Percentiles rank a stretch among this genome's conserved stretches.
Conservation (phyloP, 2,888 invertebrate species). For the Drosophila phalerata region DNA sequence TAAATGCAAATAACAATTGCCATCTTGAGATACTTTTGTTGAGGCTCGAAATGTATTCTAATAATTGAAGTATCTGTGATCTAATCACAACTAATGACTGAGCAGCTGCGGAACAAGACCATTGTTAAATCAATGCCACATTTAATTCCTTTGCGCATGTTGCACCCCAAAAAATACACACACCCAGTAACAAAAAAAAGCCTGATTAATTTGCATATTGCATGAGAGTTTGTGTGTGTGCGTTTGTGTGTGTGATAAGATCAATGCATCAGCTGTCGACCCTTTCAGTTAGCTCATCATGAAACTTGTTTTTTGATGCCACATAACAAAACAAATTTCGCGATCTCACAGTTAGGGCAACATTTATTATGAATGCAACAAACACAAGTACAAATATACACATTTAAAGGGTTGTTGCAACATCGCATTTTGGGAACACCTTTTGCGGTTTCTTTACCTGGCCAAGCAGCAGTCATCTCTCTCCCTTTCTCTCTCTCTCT, state of each 20-base stretch:
- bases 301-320: conserved; percentile 66
- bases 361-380: conserved; percentile 54
- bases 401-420: conserved; percentile 66
- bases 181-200: conserved; percentile 15
- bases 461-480: conserved; percentile 50
- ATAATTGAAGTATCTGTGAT: conserved; percentile 5
- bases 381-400: background rate
- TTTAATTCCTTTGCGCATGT: conserved; percentile 34
- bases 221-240: conserved; percentile 48
- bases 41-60: background rate
- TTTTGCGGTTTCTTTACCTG: conserved; percentile 45
- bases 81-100: conserved; percentile 30
- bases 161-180: conserved; percentile 32
- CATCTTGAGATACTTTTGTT: background rate
- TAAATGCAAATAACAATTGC: background rate
- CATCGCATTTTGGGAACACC: conserved; percentile 51
- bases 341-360: conserved; percentile 40
- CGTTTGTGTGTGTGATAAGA: conserved; percentile 56
- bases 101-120: conserved; percentile 52
- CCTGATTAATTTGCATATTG: conserved; percentile 78
- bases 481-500: conserved; percentile 15
- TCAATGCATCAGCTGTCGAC: conserved; percentile 69
- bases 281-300: conserved; percentile 10
- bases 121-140: conserved; percentile 54
- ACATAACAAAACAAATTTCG: conserved; percentile 71